Percentiles rank a stretch among this genome's conserved stretches.
phyloP scores from a whole-genome alignment of 1,140 invertebrate genomes.

The Hylaeus volcanicus region DNA sequence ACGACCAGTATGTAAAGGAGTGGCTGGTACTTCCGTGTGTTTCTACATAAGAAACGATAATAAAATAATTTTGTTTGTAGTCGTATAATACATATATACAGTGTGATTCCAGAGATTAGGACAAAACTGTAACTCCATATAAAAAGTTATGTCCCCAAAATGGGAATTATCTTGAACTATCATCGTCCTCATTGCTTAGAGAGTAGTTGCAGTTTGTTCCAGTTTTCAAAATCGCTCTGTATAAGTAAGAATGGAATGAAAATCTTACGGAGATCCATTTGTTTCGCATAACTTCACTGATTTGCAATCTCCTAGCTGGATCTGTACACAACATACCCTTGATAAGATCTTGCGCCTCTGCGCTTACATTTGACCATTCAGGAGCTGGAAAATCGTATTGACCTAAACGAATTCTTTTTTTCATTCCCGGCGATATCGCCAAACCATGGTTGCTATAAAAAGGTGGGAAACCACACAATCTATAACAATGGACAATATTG shows the following conservation, averaged over 20 bases:
- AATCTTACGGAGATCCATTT: constrained; percentile 93
- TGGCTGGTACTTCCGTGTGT: constrained; percentile 94
- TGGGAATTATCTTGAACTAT: too few species aligned
- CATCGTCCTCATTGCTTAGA: too few species aligned
- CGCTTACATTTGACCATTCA: constrained; percentile 97
- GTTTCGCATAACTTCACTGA: constrained; percentile 94
- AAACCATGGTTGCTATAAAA: constrained; percentile 98
- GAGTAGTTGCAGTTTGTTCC: too few species aligned
- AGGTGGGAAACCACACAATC: constrained; percentile 97
- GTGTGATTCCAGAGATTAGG: too few species aligned
- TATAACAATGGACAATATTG: constrained; percentile 74
- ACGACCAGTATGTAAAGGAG: constrained; percentile 93
- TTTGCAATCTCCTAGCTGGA: constrained; percentile 92
- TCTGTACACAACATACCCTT: constrained; percentile 95
- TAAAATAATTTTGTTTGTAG: not conserved
- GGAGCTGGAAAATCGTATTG: constrained; percentile 98
- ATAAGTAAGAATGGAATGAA: not conserved
- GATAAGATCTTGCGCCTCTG: constrained; percentile 97
- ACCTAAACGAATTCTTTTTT: constrained; percentile 96
- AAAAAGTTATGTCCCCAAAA: too few species aligned
- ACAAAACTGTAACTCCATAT: too few species aligned
- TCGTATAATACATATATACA: not conserved
- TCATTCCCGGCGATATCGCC: constrained; percentile 99
- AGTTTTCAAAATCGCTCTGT: too few species aligned
- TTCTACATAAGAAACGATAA: constrained; percentile 81